Base-by-base conservation (phyloP, 1,140 invertebrate species). In the Solenopsis fugax region DNA sequence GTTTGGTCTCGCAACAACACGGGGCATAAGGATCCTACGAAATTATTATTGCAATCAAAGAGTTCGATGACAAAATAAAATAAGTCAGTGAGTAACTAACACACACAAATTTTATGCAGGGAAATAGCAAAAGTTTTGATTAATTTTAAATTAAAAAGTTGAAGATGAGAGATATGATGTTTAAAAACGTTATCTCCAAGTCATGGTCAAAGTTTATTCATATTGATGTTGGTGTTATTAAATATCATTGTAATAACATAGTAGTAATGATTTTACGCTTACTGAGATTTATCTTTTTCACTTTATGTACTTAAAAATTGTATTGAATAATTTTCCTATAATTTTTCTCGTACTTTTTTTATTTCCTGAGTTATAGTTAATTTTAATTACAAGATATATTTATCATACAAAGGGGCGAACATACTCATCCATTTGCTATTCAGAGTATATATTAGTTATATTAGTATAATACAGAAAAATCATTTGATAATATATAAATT, bases 21-120 rank as follows among this genome's bases (percentile, higher is more conserved):
- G 87, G 78, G 9, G 85, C 85, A 58, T 72, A 90, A 54, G 92
- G 92, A 88, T 92, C 90, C 92, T 92, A 48, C 4, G 1, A 73
- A 87, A 77, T 78, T 50, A 41, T 58, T 18, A 64, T 18, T 45
- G 1, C 48, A 13, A 7, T 7, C 41, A 73, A 29, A 56, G 4
- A 18, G 50, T 56, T 24, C 0, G 10, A 60, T 75, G 0, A 0
- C 37, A 71, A 58, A 50, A 48, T 48, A 12, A 58, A 54, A 10
- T 85, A 37, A 67, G 52, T 52, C 0, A 73, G 29, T 9, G 21
- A 9, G 29, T 29, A n/a, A n/a, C n/a, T 5, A 5, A 5, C 37
- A 45, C 3, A 73, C 48, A 34, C 6, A 45, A 78, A 67, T 48
- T 48, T 67, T 24, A 45, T 41, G 4, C n/a, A 69, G 2, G 21